Base-by-base conservation (phyloP, 92 coral and sea anemone species). In the Epizoanthus ramosus region DNA sequence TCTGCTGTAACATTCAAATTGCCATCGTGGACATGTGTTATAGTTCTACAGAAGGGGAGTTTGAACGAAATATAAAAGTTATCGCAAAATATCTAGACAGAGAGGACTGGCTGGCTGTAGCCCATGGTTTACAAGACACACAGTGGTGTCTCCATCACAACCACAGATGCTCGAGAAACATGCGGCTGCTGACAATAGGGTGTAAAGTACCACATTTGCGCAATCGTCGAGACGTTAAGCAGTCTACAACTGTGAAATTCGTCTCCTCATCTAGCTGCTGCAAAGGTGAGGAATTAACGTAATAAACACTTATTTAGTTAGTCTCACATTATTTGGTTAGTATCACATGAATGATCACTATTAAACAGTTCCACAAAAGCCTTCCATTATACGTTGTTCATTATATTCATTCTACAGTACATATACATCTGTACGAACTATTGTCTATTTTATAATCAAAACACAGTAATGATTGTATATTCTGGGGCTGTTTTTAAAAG, bases 111-210 rank as follows among this genome's bases (percentile, higher is more conserved):
- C 23, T 14, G 47, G 57, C 82, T 41, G 58, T 77, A 14, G 82
- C 82, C 22, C 23, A 43, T 12, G 17, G 5, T 22, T 3, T 77
- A 15, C 43, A 21, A 12, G 15, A 21, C 8, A 60, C 82, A 1
- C 31, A 9, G 31, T 77, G 82, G 82, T 77, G 82, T 61, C 71
- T 8, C 82, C 41, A 77, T 39, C 70, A 77, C 82, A 15, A 77
- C 68, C 39, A 33, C 3, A 50, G 82, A 23, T 61, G 82, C 17
- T 21, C 82, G 8, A 77, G 82, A 77, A 77, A 77, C 59, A 61
- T 41, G 57, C 63, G 60, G 37, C 57, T 61, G 4, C 33, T 77
- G 31, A 19, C 35, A 61, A 60, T 37, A 10, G 82, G 82, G 19
- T 77, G 82, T 22, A 21, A 77, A 23, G 23, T 19, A 21, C 39